Percentiles rank a stretch among this genome's conserved stretches.
phyloP scores from a whole-genome alignment of 1,140 invertebrate species.

The Steinernema feltiae region DNA sequence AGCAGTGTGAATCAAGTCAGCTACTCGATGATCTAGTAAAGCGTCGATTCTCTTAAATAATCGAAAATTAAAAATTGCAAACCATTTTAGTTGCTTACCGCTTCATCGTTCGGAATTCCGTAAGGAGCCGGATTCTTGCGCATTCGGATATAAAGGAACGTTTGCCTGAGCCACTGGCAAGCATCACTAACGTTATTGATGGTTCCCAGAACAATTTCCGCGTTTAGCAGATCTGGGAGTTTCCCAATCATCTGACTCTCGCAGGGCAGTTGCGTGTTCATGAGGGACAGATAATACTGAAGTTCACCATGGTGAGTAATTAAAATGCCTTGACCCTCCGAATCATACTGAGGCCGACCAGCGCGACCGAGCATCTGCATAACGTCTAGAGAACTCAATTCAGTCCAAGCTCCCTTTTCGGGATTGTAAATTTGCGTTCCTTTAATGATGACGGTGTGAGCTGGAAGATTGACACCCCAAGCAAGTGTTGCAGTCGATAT shows the following conservation, averaged over 20 bases:
- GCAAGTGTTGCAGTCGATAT: slow-evolving; percentile 96
- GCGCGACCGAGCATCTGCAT: slow-evolving; percentile 95
- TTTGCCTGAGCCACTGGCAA: slow-evolving; percentile 89
- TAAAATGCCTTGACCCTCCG: slow-evolving; percentile 94
- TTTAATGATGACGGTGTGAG: slow-evolving; percentile 98
- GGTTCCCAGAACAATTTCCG: slow-evolving; percentile 91
- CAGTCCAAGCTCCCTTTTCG: slow-evolving; percentile 95
- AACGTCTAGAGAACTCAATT: slow-evolving; percentile 90
- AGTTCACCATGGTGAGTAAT: slow-evolving; percentile 98
- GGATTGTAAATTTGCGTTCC: slow-evolving; percentile 96
- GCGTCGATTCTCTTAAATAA: slow-evolving; percentile 65
- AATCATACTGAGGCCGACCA: slow-evolving; percentile 95
- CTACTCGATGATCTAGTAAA: slow-evolving; percentile 76
- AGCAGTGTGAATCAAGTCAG: slow-evolving; percentile 92
- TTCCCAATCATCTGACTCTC: slow-evolving; percentile 65
- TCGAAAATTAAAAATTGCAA: slow-evolving; percentile 22
- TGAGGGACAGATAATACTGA: slow-evolving; percentile 91
- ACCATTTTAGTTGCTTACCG: slow-evolving; percentile 55
- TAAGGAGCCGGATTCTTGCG: slow-evolving; percentile 77
- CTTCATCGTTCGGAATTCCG: slow-evolving; percentile 74
- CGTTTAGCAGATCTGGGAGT: slow-evolving; percentile 92
- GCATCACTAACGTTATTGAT: slow-evolving; percentile 91
- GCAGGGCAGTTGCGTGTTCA: slow-evolving; percentile 75
- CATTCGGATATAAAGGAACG: slow-evolving; percentile 84
- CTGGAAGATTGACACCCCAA: slow-evolving; percentile 98